A percentile compares a stretch with the other conserved stretches of the same genome.
Conservation (phyloP, 53 echinoderm and acorn worm genomes). For the Stichopus horrens region DNA sequence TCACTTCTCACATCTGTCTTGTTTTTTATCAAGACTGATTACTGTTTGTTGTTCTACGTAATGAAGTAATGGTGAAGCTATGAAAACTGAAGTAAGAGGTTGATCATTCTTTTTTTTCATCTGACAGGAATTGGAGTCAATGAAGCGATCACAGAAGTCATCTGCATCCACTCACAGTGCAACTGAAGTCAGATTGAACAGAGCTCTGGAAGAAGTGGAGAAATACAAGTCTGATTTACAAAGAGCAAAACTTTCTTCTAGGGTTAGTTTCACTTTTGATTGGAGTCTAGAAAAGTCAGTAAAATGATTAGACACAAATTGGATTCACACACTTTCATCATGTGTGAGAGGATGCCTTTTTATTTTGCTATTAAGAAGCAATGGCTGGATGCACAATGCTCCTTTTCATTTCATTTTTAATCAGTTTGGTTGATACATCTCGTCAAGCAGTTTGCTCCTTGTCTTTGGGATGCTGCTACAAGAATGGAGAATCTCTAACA, state of each 20-base stretch:
- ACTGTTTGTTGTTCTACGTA: no score
- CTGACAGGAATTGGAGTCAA: constrained; percentile 77
- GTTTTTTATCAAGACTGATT: no score
- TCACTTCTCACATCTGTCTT: no score
- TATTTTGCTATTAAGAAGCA: background rate
- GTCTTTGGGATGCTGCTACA: no score
- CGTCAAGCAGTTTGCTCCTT: no score
- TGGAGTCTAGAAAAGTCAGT: background rate
- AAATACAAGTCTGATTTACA: constrained; percentile 84
- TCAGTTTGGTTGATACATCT: no score
- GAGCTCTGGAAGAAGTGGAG: constrained; percentile 92
- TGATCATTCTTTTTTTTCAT: background rate
- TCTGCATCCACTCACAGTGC: constrained; percentile 80
- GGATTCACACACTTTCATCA: background rate
- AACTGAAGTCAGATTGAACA: constrained; percentile 82
- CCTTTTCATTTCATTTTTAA: background rate
- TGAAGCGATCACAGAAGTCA: constrained; percentile 86
- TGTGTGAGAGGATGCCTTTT: background rate
- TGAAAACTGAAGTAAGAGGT: no score
- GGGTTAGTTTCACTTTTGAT: constrained; percentile 50
- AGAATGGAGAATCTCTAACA: no score
- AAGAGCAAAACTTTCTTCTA: constrained; percentile 80
- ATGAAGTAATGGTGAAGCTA: no score
- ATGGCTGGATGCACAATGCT: background rate
- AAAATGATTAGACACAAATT: no score